These are phyloP conservation scores for Dasypolia templi DNA, from an alignment of 2,888 invertebrate species.

Conservation along the genomic window DNA sequence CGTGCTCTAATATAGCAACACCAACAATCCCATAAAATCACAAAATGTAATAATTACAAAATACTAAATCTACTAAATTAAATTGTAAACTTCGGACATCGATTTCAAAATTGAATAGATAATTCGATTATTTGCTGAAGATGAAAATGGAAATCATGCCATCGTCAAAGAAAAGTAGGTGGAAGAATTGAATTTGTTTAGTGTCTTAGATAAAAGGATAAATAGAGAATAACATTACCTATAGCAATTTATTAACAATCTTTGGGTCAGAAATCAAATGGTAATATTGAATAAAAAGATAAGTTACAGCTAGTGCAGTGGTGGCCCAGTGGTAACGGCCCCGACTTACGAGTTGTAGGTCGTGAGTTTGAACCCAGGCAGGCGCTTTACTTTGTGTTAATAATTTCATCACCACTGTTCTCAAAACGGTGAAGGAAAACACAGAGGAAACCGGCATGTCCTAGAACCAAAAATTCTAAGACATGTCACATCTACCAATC, in stretches of 20 bases:
- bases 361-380: no score
- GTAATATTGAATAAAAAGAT: neutral
- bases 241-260: neutral
- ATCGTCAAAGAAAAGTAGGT: neutral
- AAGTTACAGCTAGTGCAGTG: neutral
- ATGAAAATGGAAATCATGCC: neutral
- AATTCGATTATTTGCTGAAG: neutral
- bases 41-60: no score
- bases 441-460: no score
- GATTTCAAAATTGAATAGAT: constrained; percentile 2
- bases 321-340: no score
- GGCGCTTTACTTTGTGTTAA: no score
- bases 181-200: neutral
- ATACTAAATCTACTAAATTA: neutral
- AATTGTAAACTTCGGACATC: neutral
- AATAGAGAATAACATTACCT: neutral
- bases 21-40: neutral
- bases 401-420: no score
- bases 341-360: no score
- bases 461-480: no score
- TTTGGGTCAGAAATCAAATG: neutral
- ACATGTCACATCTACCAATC: no score
- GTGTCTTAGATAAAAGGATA: neutral
- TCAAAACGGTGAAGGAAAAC: no score
- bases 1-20: neutral